Conservation (phyloP, 2,113 vertebrate genomes). For the Anguilla rostrata region DNA sequence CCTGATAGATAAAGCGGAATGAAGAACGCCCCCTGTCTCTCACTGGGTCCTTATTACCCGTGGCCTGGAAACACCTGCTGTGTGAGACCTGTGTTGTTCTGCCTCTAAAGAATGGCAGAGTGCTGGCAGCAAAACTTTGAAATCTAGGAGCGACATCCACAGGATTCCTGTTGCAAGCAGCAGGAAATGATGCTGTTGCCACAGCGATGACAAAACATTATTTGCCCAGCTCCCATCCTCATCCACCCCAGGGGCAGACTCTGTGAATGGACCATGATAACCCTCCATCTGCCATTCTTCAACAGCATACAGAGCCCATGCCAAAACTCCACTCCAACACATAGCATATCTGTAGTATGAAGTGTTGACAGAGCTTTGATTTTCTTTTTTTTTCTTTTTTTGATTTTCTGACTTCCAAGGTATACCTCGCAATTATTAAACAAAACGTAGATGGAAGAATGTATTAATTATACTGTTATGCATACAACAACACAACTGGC, state of each 20-base stretch:
- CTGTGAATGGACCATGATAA: background rate
- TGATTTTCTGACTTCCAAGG: background rate
- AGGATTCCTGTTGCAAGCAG: background rate
- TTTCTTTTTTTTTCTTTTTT: background rate
- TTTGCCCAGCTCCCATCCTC: background rate
- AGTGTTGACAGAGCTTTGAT: background rate
- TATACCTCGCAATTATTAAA: no score
- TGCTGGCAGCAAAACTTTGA: background rate
- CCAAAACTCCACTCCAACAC: background rate
- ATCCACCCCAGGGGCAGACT: background rate
- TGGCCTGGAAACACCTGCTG: constrained; percentile 67
- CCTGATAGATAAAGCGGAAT: constrained; percentile 12
- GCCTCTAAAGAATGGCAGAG: background rate
- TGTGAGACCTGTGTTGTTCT: background rate
- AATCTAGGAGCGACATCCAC: background rate
- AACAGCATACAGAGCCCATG: background rate
- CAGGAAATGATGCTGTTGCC: background rate
- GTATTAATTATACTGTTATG: no score
- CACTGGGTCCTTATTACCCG: constrained; percentile 9
- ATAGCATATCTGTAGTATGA: background rate
- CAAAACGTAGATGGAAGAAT: no score
- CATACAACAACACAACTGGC: background rate
- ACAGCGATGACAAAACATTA: background rate
- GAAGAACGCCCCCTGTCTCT: constrained; percentile 13
- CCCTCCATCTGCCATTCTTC: background rate